Base-by-base conservation (phyloP, 2,113 vertebrate species). In the Abramis brama region DNA sequence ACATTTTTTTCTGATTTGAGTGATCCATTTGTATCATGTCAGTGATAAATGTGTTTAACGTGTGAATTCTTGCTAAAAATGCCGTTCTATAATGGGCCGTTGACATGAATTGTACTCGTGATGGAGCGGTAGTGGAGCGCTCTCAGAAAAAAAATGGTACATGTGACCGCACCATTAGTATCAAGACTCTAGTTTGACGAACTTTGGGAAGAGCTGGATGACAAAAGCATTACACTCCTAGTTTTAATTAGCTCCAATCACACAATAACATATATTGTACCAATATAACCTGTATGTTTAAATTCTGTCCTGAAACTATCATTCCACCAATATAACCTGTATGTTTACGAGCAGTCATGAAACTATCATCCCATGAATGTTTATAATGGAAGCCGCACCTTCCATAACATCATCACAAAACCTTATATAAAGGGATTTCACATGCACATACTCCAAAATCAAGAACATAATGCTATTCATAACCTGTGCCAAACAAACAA, bases 201-300 rank as follows among this genome's bases (percentile, higher is more conserved):
- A 79, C 27, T 19, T 3, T 45, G 7, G 21, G 23, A 45, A 80
- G 78, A 64, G 43, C 21, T 39, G 33, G 4, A 30, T 10, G n/a
- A 45, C 59, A 64, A 45, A 80, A 64, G 4, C 36, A 47, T 64
- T 27, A 47, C 23, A 25, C n/a, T 62, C 78, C 78, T 80, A 17
- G 39, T 80, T 80, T 45, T 45, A 27, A 45, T 80, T 27, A 80
- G 39, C 39, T 10, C 5, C 8, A 43, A 47, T 64, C 78, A 80
- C n/a, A 75, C 19, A 59, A 77, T 4, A 19, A 78, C 52, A 59
- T 19, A 27, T 45, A 6, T 19, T 19, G 2, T 45, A 47, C 59
- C 13, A 27, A 64, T 80, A 80, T 21, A 80, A 80, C 70, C 55
- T 5, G 78, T 62, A 45, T 62, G 78, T 79, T 62, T 79, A 60